Evolutionary conservation across 2,888 invertebrate species (phyloP).

Genomic region (Acrobasis repandana): DNA sequence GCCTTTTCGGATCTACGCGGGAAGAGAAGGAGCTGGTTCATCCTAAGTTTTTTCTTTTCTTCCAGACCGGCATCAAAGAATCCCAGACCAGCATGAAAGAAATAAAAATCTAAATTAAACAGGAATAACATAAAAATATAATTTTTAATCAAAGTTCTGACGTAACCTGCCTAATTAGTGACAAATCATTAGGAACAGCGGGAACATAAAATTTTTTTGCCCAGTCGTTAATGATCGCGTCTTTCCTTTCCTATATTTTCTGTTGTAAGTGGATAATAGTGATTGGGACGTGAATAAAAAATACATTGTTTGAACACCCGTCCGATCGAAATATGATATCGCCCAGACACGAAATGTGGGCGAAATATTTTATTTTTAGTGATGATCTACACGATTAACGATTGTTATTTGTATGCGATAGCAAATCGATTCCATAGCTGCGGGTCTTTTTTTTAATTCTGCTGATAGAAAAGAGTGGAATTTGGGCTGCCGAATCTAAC

Average conservation of each 20-base stretch:
- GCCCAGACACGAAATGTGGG: slow-evolving; percentile 28
- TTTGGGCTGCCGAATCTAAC: not conserved
- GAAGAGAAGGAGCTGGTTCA: too few species aligned
- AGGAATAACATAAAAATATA: too few species aligned
- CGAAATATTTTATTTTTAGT: slow-evolving; percentile 25
- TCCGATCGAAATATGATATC: slow-evolving; percentile 20
- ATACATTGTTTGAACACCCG: slow-evolving; percentile 38
- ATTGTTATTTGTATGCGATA: slow-evolving; percentile 13
- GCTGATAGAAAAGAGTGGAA: not conserved
- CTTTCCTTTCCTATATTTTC: slow-evolving; percentile 45
- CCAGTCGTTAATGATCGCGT: slow-evolving; percentile 49
- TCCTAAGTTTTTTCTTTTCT: too few species aligned
- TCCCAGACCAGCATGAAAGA: too few species aligned
- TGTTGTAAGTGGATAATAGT: slow-evolving; percentile 26
- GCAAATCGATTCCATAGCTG: slow-evolving; percentile 16
- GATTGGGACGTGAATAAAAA: slow-evolving; percentile 3
- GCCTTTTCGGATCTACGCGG: too few species aligned
- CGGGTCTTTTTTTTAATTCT: not conserved
- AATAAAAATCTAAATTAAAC: too few species aligned
- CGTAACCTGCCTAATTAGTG: too few species aligned
- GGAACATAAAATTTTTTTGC: slow-evolving; percentile 35
- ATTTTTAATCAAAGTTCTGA: too few species aligned
- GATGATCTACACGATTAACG: not conserved
- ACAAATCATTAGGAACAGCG: not conserved
- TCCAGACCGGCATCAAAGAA: too few species aligned